phyloP scores from a whole-genome alignment of 2,113 vertebrate species.

The Scomber scombrus region DNA sequence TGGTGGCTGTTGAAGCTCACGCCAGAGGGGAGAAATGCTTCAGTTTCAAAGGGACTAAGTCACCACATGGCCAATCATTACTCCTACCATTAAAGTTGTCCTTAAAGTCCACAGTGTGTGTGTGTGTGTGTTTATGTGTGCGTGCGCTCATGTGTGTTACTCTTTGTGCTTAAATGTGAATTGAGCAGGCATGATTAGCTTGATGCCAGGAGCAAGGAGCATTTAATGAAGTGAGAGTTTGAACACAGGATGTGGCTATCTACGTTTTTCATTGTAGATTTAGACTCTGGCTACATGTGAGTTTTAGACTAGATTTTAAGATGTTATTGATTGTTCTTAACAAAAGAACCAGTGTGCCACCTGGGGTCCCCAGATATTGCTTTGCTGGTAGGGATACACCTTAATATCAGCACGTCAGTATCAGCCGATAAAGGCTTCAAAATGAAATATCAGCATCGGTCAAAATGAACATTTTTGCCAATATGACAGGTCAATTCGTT shows the following conservation, averaged over 20 bases:
- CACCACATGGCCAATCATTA: slow-evolving; percentile 1
- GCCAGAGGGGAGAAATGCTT: neutral
- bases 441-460: no score
- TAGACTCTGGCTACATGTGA: neutral
- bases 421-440: no score
- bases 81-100: slow-evolving; percentile 6
- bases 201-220: slow-evolving; percentile 2
- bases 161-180: slow-evolving; percentile 10
- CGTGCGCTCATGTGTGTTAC: neutral
- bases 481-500: no score
- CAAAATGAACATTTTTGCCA: no score
- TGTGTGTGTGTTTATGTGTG: neutral
- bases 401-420: no score
- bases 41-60: neutral
- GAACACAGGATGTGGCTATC: neutral
- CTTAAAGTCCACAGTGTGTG: neutral
- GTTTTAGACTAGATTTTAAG: neutral
- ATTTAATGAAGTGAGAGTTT: slow-evolving; percentile 20
- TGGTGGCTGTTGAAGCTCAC: neutral
- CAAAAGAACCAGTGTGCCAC: neutral
- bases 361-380: neutral
- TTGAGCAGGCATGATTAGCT: slow-evolving; percentile 36
- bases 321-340: neutral
- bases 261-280: neutral
- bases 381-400: neutral